These are phyloP conservation scores for Psephotus haematonotus DNA, from an alignment of 2,113 vertebrate genomes.

Conservation along the genomic window DNA sequence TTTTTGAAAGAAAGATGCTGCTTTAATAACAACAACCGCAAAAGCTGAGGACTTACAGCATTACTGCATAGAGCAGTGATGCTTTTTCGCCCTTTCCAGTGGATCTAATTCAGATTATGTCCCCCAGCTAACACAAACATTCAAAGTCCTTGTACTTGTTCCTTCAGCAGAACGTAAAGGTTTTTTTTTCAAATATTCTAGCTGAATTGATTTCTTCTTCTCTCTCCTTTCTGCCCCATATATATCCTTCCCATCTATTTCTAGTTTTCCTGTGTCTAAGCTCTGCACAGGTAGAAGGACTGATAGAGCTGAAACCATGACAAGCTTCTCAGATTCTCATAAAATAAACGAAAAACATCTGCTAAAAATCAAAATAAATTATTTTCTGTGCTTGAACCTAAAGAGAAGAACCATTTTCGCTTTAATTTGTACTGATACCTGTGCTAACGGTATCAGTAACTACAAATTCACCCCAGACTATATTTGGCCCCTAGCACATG, in stretches of 20 bases:
- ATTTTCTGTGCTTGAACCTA: not conserved
- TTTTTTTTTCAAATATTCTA: not conserved
- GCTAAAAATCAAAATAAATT: not conserved
- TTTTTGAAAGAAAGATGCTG: not conserved
- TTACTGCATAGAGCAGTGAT: not conserved
- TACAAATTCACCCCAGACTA: not conserved
- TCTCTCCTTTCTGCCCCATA: not conserved
- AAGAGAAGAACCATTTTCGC: not conserved
- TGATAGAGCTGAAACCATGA: not conserved
- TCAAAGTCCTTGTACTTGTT: not conserved
- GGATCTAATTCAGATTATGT: not conserved
- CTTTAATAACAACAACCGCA: not conserved
- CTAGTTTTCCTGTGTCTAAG: not conserved
- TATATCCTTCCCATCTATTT: not conserved
- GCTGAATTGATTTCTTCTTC: not conserved
- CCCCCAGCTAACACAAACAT: not conserved
- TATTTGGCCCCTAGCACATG: rapidly evolving
- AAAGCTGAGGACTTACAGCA: not conserved
- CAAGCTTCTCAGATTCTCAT: not conserved
- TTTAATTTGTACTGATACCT: not conserved
- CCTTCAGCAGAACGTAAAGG: not conserved
- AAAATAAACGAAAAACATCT: not conserved
- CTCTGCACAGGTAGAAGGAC: not conserved
- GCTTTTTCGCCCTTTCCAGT: not conserved
- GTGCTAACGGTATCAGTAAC: not conserved